Percentiles rank a stretch among this genome's conserved stretches.
phyloP scores from a whole-genome alignment of 2,797 vertebrate genomes.

The Malacoctenus gilli region DNA sequence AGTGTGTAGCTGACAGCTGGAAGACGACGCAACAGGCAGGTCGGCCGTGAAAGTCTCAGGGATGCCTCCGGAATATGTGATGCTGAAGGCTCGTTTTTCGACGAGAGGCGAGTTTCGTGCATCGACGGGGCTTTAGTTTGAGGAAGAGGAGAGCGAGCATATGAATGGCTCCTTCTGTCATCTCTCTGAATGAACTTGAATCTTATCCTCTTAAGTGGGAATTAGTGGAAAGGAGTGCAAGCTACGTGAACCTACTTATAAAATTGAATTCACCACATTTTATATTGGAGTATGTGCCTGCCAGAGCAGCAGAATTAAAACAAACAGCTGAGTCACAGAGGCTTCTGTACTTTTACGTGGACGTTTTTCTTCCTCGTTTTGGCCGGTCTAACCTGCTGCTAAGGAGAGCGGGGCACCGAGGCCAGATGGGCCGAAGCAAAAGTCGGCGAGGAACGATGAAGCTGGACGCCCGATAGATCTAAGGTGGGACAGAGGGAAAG shows the following conservation, averaged over 20 bases:
- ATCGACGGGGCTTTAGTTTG: not conserved
- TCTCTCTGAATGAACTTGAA: too few relatives aligned
- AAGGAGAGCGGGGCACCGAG: conserved; percentile 1
- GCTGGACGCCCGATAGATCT: conserved; percentile 32
- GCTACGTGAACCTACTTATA: not conserved
- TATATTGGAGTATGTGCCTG: not conserved
- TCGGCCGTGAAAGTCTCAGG: conserved; percentile 8
- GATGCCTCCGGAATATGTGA: conserved; percentile 13
- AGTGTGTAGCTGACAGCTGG: conserved; percentile 32
- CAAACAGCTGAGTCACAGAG: too few relatives aligned
- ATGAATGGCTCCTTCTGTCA: not conserved
- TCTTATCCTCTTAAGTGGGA: not conserved
- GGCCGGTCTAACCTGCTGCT: not conserved
- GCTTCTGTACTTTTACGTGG: too few relatives aligned
- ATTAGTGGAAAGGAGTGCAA: not conserved
- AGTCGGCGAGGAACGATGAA: conserved; percentile 23
- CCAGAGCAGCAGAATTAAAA: not conserved
- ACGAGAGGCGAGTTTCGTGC: conserved; percentile 1
- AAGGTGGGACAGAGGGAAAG: conserved; percentile 24
- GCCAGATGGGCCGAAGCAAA: conserved; percentile 8
- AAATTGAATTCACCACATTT: not conserved
- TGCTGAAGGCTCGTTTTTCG: conserved; percentile 14
- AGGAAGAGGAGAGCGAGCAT: not conserved
- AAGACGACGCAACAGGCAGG: conserved; percentile 28
- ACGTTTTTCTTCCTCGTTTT: too few relatives aligned